A percentile compares a stretch with the other conserved stretches of the same genome.
Conservation (phyloP, 35 echinoderm and acorn worm species). For the Lytechinus variegatus region DNA sequence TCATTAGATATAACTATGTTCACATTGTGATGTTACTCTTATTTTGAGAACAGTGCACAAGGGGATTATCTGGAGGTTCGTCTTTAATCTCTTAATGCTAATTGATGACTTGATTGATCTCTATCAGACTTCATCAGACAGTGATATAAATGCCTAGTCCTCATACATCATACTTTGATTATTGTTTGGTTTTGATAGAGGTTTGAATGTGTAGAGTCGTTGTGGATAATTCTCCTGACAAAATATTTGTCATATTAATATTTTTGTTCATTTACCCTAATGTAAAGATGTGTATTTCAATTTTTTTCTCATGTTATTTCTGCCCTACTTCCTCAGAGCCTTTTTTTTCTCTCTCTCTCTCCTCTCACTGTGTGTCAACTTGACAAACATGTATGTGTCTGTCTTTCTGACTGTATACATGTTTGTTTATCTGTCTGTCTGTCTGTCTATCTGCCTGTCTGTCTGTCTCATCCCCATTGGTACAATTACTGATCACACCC, state of each 20-base stretch:
- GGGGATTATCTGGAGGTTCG: neutral
- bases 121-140: neutral
- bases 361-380: neutral
- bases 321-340: neutral
- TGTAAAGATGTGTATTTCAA: too few relatives aligned
- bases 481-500: neutral
- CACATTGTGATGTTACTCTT: neutral
- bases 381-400: neutral
- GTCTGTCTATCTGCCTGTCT: neutral
- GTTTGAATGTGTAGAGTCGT: neutral
- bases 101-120: neutral
- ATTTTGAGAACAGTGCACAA: neutral
- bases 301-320: too few relatives aligned
- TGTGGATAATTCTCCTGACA: too few relatives aligned
- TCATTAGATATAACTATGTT: neutral
- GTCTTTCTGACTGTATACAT: neutral
- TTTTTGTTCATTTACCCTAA: neutral
- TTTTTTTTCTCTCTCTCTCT: neutral
- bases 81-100: constrained; percentile 6
- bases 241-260: neutral
- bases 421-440: neutral
- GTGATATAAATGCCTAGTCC: neutral
- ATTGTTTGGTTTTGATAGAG: neutral
- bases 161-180: neutral
- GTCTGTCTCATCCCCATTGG: neutral